Evolutionary conservation across 2,797 vertebrate species (phyloP), one percentile per base, ranked within the genome.

Genomic region (Hypotaenidia okinawae): DNA sequence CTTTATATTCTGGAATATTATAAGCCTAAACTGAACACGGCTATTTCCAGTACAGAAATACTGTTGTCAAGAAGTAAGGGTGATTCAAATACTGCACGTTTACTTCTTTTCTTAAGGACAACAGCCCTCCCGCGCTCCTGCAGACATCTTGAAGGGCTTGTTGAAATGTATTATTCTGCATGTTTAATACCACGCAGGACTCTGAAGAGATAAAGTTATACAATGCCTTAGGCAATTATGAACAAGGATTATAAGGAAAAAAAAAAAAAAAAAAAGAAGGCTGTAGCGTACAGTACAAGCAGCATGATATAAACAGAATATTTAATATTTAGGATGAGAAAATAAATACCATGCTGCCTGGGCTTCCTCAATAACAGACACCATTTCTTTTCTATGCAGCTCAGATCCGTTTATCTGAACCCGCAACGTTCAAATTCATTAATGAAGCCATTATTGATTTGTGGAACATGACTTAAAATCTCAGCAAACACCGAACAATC

Each of bases 401-500:
- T 97, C 70, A 91, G 88, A 90, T 73, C 43, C 63, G 11, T 91
- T 94, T 87, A 73, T 90, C 84, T 93, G 94, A 97, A 96, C 94
- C 63, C 95, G 85, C 61, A 78, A 70, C 89, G 86, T 96, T 97
- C 94, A 92, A 87, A 97, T 95, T 97, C 92, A 95, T 96, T 97
- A 97, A 98, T 96, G 97, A 98, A 97, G 87, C 92, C 79, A 74
- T 96, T 98, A 98, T 97, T 97, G 97, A 98, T 98, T 97, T 95
- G 94, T 95, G 81, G 97, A 98, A 98, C 96, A 93, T 94, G 95
- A 96, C 95, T 97, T 96, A 97, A 96, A 97, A 97, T 97, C 96
- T 98, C 97, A 97, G 95, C 96, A 97, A 97, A 98, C 95, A 97
- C 95, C 18, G 96, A 97, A 95, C 95, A 96, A 98, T 97, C 97